Percentiles rank a stretch among this genome's conserved stretches.
Evolutionary conservation across 2,888 invertebrate species (phyloP).

Genomic region (Pandemis corylana): DNA sequence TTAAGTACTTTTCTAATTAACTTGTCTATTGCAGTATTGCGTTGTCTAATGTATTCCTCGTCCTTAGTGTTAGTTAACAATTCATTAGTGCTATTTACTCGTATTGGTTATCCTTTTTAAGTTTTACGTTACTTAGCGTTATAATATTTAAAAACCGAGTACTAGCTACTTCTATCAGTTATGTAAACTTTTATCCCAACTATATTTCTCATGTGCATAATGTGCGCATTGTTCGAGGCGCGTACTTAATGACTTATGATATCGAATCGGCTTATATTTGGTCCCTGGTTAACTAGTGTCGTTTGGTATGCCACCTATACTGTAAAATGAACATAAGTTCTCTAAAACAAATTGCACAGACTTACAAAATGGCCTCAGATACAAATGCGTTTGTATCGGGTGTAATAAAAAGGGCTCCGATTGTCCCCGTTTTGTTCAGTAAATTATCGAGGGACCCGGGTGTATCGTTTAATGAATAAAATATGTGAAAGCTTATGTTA

Average conservation of each 20-base stretch:
- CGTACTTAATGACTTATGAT: too few species aligned
- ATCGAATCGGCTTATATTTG: too few species aligned
- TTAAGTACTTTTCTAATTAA: conserved; percentile 10
- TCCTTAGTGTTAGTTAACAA: conserved; percentile 20
- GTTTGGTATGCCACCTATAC: too few species aligned
- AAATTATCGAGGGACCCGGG: conserved; percentile 60
- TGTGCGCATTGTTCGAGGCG: too few species aligned
- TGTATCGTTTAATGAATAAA: conserved; percentile 73
- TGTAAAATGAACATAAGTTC: neutral
- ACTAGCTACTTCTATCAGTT: too few species aligned
- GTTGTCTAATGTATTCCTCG: conserved; percentile 19
- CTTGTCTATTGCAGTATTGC: conserved; percentile 26
- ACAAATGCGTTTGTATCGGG: conserved; percentile 42
- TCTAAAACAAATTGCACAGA: neutral
- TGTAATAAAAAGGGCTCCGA: conserved; percentile 58
- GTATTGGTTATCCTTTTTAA: neutral
- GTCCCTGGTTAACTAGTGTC: too few species aligned
- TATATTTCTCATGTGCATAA: too few species aligned
- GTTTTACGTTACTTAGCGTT: neutral
- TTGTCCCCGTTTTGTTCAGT: conserved; percentile 59
- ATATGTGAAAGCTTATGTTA: conserved; percentile 66
- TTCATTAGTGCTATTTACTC: conserved; percentile 9
- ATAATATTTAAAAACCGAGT: too few species aligned
- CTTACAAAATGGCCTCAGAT: conserved; percentile 15
- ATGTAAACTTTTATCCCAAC: too few species aligned